Evolutionary conservation across 2,113 vertebrate genomes (phyloP).

Genomic region (Albula goreensis): DNA sequence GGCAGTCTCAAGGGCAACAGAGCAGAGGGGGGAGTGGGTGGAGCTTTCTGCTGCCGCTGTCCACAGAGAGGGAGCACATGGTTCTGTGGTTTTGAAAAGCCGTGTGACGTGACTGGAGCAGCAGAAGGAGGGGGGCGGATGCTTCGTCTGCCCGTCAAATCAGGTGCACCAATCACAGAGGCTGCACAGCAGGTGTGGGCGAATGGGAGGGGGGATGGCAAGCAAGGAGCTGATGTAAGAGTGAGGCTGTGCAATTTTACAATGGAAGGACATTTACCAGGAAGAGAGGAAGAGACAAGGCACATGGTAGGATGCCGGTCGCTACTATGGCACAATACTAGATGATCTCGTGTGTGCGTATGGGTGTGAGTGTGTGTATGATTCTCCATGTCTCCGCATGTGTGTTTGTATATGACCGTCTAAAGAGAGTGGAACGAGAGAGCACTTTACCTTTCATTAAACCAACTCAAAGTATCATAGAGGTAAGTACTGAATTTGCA

Average conservation of each 20-base stretch:
- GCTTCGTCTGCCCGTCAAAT: not conserved
- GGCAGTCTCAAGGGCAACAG: constrained; percentile 11
- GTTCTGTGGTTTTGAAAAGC: not conserved
- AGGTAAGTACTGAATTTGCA: not conserved
- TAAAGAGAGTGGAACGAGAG: not conserved
- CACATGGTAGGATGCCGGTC: constrained; percentile 27
- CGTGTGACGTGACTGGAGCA: not conserved
- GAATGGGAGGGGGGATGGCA: constrained; percentile 13
- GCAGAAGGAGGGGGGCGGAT: not conserved
- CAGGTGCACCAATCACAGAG: not conserved
- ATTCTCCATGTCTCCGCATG: constrained; percentile 6
- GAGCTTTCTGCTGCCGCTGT: not conserved
- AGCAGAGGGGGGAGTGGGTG: not conserved
- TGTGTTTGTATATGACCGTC: constrained; percentile 20
- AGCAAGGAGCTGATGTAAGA: constrained; percentile 41
- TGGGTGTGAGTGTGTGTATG: not conserved
- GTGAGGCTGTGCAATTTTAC: not conserved
- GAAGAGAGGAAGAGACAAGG: not conserved
- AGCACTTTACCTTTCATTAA: not conserved
- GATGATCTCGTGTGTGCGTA: not conserved
- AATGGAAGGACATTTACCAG: not conserved
- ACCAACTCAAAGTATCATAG: not conserved
- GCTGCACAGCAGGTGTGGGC: constrained; percentile 14
- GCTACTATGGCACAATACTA: constrained; percentile 43
- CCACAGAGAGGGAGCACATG: not conserved